Base-by-base conservation (phyloP, 2,888 invertebrate genomes). In the Vesta saturnalis region DNA sequence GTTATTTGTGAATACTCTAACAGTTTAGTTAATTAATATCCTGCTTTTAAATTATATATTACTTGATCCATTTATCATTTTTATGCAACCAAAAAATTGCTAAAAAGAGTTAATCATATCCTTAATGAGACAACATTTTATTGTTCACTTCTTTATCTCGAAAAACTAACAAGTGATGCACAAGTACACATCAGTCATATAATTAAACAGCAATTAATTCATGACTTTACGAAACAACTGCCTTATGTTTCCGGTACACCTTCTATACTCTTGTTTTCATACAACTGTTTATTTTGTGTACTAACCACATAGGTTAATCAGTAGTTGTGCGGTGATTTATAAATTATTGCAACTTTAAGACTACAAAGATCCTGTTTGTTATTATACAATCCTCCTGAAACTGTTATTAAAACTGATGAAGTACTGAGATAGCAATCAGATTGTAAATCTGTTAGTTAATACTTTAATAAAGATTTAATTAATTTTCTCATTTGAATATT, bases 151-250 rank as follows among this genome's bases (percentile, higher is more conserved):
- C 55, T 55, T 60, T 66, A 59, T 69, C 63, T 69, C 66, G 46
- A 54, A 64, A 68, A 71, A 62, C 64, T 64, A 71, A 71, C 71
- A 54, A 71, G 67, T 56, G 65, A 69, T 69, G 69, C 67, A 72
- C 67, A 69, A 65, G 61, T 69, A 69, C 64, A 69, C 61, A 69
- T 64, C 64, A 64, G 57, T 69, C 73, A 69, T 73, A 71, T 73
- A 73, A 73, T 73, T 73, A 73, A 72, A 72, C 71, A 73, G 61
- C 71, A 72, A 73, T 73, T 73, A 73, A 73, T 73, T 64, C 72
- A 57, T 52, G 67, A 60, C 73, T 60, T n/a, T 56, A 43, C 58
- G 65, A 72, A 73, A 63, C 70, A 73, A 72, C 72, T 67, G 71
- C 71, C 57, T 43, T 60, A 63, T 55, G 68, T 66, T 73, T 73